These are phyloP conservation scores for human DNA, from an alignment of 2,113 vertebrate species.

Conservation along the genomic window DNA sequence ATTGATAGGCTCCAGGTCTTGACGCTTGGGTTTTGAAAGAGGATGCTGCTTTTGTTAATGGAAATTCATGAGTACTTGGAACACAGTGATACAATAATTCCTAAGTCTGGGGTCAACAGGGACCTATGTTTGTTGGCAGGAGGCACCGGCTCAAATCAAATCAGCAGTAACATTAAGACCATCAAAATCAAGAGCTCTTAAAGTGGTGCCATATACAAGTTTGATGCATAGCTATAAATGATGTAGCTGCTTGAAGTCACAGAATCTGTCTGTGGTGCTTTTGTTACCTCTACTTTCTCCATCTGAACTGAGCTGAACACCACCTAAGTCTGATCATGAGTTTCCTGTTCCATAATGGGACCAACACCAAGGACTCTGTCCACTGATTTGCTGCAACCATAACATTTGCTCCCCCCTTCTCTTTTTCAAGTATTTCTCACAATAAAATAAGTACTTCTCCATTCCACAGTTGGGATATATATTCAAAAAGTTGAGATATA, in stretches of 20 bases:
- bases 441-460: background rate
- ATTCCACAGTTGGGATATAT: background rate
- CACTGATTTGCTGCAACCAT: background rate
- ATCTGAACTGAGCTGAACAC: background rate
- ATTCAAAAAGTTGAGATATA: background rate
- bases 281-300: background rate
- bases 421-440: background rate
- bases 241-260: background rate
- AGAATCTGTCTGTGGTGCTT: background rate
- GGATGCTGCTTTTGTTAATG: constrained; percentile 27
- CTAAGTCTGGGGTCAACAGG: background rate
- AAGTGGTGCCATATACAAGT: background rate
- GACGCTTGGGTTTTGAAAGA: constrained; percentile 23
- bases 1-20: background rate
- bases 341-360: background rate
- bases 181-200: background rate
- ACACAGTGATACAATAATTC: background rate
- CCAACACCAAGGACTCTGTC: background rate
- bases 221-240: background rate
- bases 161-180: constrained; percentile 15
- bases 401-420: background rate
- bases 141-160: constrained; percentile 34
- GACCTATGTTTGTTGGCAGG: background rate
- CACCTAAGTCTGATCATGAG: background rate
- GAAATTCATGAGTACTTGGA: constrained; percentile 47